Evolutionary conservation across 2,888 invertebrate genomes (phyloP), one percentile per base, ranked within the genome.

Genomic region (Diarsia brunnea): DNA sequence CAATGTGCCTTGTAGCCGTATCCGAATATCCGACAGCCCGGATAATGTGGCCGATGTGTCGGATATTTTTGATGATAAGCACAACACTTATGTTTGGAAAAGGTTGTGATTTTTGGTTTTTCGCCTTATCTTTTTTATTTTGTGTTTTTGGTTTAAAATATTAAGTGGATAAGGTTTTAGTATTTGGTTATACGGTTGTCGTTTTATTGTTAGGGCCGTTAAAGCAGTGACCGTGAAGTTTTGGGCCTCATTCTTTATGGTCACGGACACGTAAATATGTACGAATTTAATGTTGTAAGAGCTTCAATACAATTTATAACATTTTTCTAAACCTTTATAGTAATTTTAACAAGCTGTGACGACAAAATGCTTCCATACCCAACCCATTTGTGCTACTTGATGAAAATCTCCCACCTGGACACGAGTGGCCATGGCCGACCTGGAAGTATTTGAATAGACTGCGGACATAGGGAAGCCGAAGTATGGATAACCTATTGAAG

Each of bases 21-120:
- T 85, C 79, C 88, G 79, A 67, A 63, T 70, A 85, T 85, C 82
- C 86, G 79, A 67, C 74, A 58, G 76, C 73, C 76, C 83, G 73
- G 86, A 75, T 85, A 82, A 81, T 69, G 58, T 69, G 76, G 64
- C 72, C 73, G 77, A 87, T 74, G 78, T 79, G 73, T 76, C 60
- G 68, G 82, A 71, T 75, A 79, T 82, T 81, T 85, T 79, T 74
- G 77, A 75, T 67, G 82, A 73, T 78, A 78, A 16, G 60, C 31
- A 71, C 83, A 73, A 81, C 76, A 84, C 69, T 76, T 64, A 45
- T 76, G 64, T 49, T 81, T 64, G 55, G 76, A 75, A 80, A 84
- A 69, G 80, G 70, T 63, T 65, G 45, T 61, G 65, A 71, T 31
- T 69, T 84, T 80, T 19, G 8, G n/a, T 14, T n/a, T 63, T 63